Evolutionary conservation across 2,797 vertebrate species (phyloP).

Genomic region (Paguma larvata): DNA sequence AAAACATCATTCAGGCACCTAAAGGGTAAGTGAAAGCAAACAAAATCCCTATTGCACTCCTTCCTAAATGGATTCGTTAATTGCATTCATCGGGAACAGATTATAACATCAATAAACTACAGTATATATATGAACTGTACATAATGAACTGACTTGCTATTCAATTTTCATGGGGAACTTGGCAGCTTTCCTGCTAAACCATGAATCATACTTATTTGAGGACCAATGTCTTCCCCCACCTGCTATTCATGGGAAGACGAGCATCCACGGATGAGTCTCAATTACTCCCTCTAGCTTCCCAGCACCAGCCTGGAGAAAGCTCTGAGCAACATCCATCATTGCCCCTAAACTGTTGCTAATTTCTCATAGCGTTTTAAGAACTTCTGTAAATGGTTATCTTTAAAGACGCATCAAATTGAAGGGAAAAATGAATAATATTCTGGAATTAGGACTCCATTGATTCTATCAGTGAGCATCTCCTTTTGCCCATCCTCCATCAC

Average conservation of each 20-base stretch:
- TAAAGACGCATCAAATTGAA: constrained; percentile 8
- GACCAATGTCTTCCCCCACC: background rate
- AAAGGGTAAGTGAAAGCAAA: constrained; percentile 50
- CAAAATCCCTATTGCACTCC: background rate
- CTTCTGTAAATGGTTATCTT: constrained; percentile 39
- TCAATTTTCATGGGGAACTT: constrained; percentile 53
- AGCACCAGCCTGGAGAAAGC: background rate
- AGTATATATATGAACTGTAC: background rate
- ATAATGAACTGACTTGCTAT: constrained; percentile 67
- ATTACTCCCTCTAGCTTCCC: background rate
- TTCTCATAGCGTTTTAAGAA: constrained; percentile 54
- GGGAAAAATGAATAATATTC: constrained; percentile 52
- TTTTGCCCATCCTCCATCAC: background rate
- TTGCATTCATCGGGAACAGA: constrained; percentile 44
- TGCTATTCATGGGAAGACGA: constrained; percentile 36
- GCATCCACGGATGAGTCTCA: background rate
- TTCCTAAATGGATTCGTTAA: constrained; percentile 70
- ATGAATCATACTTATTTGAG: constrained; percentile 67
- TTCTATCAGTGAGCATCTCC: constrained; percentile 46
- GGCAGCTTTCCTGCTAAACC: constrained; percentile 62
- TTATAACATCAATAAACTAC: constrained; percentile 55
- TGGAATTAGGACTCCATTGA: background rate
- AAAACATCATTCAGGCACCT: background rate
- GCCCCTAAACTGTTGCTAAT: constrained; percentile 26
- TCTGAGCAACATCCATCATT: background rate